Conservation (phyloP, 2,888 invertebrate species). For the Amphipoea lucens region DNA sequence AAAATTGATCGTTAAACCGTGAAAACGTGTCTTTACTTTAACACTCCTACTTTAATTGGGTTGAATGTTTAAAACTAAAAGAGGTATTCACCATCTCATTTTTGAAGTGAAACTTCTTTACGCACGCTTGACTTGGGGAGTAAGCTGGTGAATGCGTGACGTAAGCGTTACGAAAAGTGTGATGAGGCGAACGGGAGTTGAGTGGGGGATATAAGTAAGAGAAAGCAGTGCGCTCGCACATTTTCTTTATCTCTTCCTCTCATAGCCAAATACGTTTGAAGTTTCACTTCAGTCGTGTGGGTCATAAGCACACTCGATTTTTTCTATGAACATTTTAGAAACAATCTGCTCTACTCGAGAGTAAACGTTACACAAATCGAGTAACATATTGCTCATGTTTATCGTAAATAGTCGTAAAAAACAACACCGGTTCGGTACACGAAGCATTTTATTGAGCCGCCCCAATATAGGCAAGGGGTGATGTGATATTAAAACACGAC, state of each 20-base stretch:
- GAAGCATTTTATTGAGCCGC: slow-evolving; percentile 15
- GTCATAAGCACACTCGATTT: too few species aligned
- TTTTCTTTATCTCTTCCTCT: too few species aligned
- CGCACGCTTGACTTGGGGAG: too few species aligned
- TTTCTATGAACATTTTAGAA: not conserved
- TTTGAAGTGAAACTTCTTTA: not conserved
- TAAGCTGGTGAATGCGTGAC: too few species aligned
- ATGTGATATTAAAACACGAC: slow-evolving; percentile 22
- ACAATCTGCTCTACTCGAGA: not conserved
- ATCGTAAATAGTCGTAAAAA: slow-evolving; percentile 34
- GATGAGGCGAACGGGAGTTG: too few species aligned
- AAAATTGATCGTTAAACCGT: not conserved
- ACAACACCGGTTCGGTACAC: slow-evolving; percentile 15
- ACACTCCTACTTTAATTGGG: not conserved
- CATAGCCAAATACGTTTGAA: too few species aligned
- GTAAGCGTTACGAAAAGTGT: too few species aligned
- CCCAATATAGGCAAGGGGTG: slow-evolving; percentile 9
- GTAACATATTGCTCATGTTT: not conserved
- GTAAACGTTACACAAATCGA: not conserved
- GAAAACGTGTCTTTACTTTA: not conserved
- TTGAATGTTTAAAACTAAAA: not conserved
- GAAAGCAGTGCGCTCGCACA: too few species aligned
- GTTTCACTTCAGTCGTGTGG: too few species aligned
- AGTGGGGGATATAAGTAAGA: too few species aligned
- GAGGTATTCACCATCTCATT: not conserved